Conservation (phyloP, 30 jellyfish, hydroid and myxozoan species). For the Turritopsis dohrnii region DNA sequence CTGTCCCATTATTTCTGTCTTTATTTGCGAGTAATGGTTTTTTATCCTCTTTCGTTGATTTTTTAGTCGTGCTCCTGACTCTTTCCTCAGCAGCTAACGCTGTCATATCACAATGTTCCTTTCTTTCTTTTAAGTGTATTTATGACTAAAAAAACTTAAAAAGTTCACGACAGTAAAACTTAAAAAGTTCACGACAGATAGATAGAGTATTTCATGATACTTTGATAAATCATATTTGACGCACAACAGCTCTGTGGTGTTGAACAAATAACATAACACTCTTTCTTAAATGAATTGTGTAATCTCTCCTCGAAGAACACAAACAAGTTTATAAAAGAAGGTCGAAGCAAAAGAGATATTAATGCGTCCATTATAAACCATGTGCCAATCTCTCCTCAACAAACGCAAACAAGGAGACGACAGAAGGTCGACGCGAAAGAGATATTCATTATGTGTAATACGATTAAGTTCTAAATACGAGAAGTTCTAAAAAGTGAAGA, state of each 20-base stretch:
- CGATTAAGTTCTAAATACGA: neutral
- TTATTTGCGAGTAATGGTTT: neutral
- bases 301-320: too few species aligned
- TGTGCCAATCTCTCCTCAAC: neutral
- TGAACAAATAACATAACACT: too few species aligned
- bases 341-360: too few species aligned
- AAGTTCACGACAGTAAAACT: too few species aligned
- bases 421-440: neutral
- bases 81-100: neutral
- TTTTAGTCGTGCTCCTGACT: neutral
- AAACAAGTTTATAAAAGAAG: too few species aligned
- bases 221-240: too few species aligned
- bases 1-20: neutral
- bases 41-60: neutral
- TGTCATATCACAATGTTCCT: neutral
- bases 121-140: neutral
- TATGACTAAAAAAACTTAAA: neutral
- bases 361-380: too few species aligned
- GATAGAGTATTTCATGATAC: neutral
- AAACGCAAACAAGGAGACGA: neutral
- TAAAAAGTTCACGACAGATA: neutral
- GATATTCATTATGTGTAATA: too few species aligned
- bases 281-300: too few species aligned
- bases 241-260: too few species aligned
- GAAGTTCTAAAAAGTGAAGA: neutral